phyloP scores from a whole-genome alignment of 1,140 invertebrate species.

The Procambarus virginalis region DNA sequence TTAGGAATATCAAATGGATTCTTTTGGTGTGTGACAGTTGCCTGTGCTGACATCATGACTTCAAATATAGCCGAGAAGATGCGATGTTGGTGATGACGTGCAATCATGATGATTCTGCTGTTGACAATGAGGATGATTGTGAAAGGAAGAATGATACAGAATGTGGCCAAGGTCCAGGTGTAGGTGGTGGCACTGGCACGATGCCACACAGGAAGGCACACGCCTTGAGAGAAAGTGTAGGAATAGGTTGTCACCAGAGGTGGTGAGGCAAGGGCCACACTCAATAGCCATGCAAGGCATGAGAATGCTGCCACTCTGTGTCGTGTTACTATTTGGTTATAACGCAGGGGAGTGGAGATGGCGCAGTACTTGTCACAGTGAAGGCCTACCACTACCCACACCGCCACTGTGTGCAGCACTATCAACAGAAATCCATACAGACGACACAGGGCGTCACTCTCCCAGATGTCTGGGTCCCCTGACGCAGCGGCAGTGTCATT shows the following conservation, averaged over 20 bases:
- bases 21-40: slow-evolving; percentile 71
- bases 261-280: slow-evolving; percentile 43
- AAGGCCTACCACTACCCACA: slow-evolving; percentile 87
- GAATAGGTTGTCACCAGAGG: slow-evolving; percentile 44
- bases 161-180: slow-evolving; percentile 48
- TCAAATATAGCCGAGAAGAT: slow-evolving; percentile 72
- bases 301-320: slow-evolving; percentile 60
- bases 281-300: slow-evolving; percentile 73
- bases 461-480: slow-evolving; percentile 33
- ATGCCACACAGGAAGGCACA: slow-evolving; percentile 64
- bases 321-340: slow-evolving; percentile 78
- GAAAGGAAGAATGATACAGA: slow-evolving; percentile 68
- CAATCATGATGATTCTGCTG: slow-evolving; percentile 71
- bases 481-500: neutral
- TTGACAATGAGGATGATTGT: slow-evolving; percentile 71
- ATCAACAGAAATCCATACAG: slow-evolving; percentile 74
- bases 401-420: slow-evolving; percentile 82
- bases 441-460: slow-evolving; percentile 35
- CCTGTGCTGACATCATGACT: slow-evolving; percentile 71
- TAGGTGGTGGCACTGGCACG: slow-evolving; percentile 67
- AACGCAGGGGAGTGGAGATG: slow-evolving; percentile 85
- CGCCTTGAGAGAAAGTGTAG: slow-evolving; percentile 62
- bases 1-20: slow-evolving; percentile 71
- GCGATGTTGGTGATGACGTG: slow-evolving; percentile 71
- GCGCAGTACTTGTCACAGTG: slow-evolving; percentile 87